Base-by-base conservation (phyloP, 2,888 invertebrate genomes). In the Drosophila stalkeri region DNA sequence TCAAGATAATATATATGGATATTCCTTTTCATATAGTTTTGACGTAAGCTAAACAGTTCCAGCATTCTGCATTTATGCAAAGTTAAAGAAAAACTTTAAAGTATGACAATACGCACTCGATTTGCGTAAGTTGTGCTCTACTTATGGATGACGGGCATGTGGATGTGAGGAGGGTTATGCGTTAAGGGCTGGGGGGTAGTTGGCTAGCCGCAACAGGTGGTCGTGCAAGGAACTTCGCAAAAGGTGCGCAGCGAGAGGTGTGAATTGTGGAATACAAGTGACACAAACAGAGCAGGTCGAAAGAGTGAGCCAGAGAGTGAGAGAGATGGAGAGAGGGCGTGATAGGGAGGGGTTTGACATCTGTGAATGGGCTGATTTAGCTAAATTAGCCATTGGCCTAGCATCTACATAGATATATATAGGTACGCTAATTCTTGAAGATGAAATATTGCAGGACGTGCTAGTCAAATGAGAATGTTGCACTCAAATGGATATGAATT, bases 401-500 rank as follows among this genome's bases (percentile, higher is more conserved):
- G 12, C 23, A 6, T 46, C 14, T 37, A 16, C 23, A 12, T 46
- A 5, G n/a, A n/a, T 39, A 9, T 55, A 35, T 23, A 31, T 31
- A 3, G 31, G 16, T 55, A 18, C 16, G n/a, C n/a, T n/a, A n/a
- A 51, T 57, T 37, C 51, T 27, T 4, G 20, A 23, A 23, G 52
- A 3, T 1, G 46, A 51, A 35, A 52, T 55, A 23, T 43, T 33
- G 43, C 60, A 64, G 61, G 52, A 64, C 61, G 52, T 44, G 39
- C 41, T 27, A 47, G 59, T 46, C 69, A 74, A 69, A 75, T 64
- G 27, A 49, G 65, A 60, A 43, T 49, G 62, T 33, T 75, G 43
- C 69, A 43, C 57, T 11, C n/a, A 65, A 57, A 56, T 74, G 69
- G 49, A 66, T 54, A 33, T 33, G 54, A 61, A 66, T 56, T 74